Evolutionary conservation across 2,113 vertebrate genomes (phyloP).

Genomic region (Eleginops maclovinus): DNA sequence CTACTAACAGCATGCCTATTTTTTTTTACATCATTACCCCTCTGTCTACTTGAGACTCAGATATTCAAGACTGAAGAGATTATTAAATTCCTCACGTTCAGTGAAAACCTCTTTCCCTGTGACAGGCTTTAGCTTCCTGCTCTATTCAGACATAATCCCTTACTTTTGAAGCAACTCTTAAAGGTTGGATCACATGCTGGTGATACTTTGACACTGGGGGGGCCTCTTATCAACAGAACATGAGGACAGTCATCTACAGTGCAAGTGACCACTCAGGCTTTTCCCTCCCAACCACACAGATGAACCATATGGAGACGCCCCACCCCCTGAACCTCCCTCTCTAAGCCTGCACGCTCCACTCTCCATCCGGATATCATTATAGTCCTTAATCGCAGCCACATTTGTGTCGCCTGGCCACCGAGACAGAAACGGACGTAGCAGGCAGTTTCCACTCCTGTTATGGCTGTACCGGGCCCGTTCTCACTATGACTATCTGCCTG

Average conservation of each 20-base stretch:
- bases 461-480: constrained; percentile 70
- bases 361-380: constrained; percentile 80
- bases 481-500: constrained; percentile 66
- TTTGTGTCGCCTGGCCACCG: constrained; percentile 70
- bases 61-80: constrained; percentile 63
- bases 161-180: constrained; percentile 54
- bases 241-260: constrained; percentile 68
- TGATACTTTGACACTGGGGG: constrained; percentile 58
- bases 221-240: constrained; percentile 52
- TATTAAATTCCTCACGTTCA: constrained; percentile 74
- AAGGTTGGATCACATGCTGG: constrained; percentile 66
- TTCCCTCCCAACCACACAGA: constrained; percentile 24
- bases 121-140: constrained; percentile 60
- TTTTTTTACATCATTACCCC: neutral
- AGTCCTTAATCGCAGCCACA: constrained; percentile 73
- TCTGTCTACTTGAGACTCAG: constrained; percentile 15
- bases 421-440: constrained; percentile 70
- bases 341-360: constrained; percentile 70
- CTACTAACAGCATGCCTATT: no score
- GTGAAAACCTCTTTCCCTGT: constrained; percentile 48
- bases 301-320: constrained; percentile 26
- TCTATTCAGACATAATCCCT: constrained; percentile 68
- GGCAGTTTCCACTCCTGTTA: constrained; percentile 86
- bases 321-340: neutral
- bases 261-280: constrained; percentile 51